phyloP scores from a whole-genome alignment of 2,888 invertebrate species.

The Pristionchus mayeri region DNA sequence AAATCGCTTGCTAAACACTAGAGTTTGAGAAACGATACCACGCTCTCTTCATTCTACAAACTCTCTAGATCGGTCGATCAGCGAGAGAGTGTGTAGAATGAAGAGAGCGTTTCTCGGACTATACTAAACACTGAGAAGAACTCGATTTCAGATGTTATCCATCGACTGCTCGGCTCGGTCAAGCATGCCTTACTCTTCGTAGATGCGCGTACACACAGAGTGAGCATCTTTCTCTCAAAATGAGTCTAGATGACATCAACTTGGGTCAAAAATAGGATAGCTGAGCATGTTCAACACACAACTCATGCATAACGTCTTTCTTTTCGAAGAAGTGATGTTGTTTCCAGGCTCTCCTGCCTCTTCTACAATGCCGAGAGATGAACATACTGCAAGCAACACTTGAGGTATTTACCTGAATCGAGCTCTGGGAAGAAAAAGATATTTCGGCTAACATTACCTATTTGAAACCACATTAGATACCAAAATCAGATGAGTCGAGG shows the following conservation, averaged over 20 bases:
- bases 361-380: constrained; percentile 44
- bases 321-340: background rate
- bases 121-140: no score
- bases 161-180: background rate
- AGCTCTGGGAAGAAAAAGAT: no score
- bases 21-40: no score
- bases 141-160: constrained; percentile 15
- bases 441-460: no score
- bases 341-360: constrained; percentile 17
- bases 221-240: background rate
- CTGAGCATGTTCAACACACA: no score
- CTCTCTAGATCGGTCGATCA: no score
- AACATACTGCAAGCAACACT: constrained; percentile 18
- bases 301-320: background rate
- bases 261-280: background rate
- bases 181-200: background rate
- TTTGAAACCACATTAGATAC: no score
- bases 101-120: background rate
- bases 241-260: background rate
- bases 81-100: no score
- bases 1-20: no score
- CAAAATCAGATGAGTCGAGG: no score
- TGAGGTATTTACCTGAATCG: no score
- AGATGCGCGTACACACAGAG: background rate
- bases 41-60: no score